Evolutionary conservation across 2,797 vertebrate genomes (phyloP), one percentile per base, ranked within the genome.

Genomic region (Podarcis lilfordi): DNA sequence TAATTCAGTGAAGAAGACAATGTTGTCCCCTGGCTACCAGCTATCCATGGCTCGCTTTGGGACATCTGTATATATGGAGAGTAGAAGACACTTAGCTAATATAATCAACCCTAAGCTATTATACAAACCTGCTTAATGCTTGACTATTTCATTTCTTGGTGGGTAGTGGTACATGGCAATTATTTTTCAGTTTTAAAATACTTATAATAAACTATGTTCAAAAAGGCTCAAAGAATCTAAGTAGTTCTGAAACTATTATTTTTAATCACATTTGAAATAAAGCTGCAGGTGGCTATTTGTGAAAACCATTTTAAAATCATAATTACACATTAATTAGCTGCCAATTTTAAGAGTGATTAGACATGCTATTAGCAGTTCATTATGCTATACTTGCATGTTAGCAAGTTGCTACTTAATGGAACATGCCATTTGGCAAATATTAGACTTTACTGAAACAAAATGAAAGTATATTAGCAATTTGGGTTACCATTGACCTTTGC

Each of bases 361-460:
- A 64, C 23, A 75, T 75, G 35, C 43, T 68, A 43, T 87, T 68
- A 81, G 80, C 45, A 84, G 68, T 71, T 86, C 75, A 50, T 89
- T 80, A 66, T 80, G 32, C 9, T 40, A 43, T 87, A 25, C 35
- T 50, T 7, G 23, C 64, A 43, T 6, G 77, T 72, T 85, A 74
- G 29, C 21, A 80, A 76, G 71, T n/a, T 90, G 13, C 55, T 80
- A 32, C 43, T 75, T 87, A 74, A 40, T 80, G 79, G 80, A 82
- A 78, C 37, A 75, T 80, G 27, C 29, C 77, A 43, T 80, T 85
- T 87, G 82, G 43, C 59, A 87, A 81, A 87, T 93, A 88, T 0
- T 92, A 86, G 13, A 61, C 94, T 94, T 91, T 88, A 86, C 86
- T 88, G 88, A 89, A 66, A 87, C 88, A 92, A 88, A 83, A 86